These are phyloP conservation scores for Epistrophella euchroma DNA, from an alignment of 2,888 invertebrate genomes.

Conservation along the genomic window DNA sequence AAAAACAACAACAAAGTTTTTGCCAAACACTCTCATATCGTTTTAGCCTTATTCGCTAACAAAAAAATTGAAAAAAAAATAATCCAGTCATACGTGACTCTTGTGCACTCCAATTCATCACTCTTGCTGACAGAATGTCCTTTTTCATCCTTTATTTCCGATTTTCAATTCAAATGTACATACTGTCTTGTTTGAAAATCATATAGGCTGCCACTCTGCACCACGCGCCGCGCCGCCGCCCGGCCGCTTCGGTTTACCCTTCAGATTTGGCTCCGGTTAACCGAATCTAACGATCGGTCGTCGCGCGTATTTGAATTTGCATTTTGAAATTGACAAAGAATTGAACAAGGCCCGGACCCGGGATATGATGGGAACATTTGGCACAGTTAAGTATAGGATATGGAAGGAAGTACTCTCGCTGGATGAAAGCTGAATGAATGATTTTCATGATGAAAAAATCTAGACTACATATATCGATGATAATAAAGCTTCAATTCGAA, in stretches of 20 bases:
- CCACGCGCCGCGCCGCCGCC: neutral
- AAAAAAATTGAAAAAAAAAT: slow-evolving; percentile 28
- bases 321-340: slow-evolving; percentile 53
- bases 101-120: slow-evolving; percentile 62
- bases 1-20: neutral
- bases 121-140: slow-evolving; percentile 68
- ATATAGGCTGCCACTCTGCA: too few relatives aligned
- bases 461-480: too few relatives aligned
- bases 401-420: neutral
- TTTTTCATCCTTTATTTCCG: slow-evolving; percentile 57
- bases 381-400: neutral
- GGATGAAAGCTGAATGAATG: slow-evolving; percentile 21
- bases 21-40: slow-evolving; percentile 11
- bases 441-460: slow-evolving; percentile 27
- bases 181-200: slow-evolving; percentile 27
- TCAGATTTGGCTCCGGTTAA: slow-evolving; percentile 38
- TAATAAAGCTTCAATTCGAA: slow-evolving; percentile 11
- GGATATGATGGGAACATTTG: neutral
- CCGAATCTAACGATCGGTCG: slow-evolving; percentile 45
- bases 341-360: slow-evolving; percentile 18
- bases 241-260: neutral
- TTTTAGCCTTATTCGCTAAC: slow-evolving; percentile 15
- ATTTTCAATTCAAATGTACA: slow-evolving; percentile 57
- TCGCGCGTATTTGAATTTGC: slow-evolving; percentile 48
- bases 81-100: slow-evolving; percentile 47